These are phyloP conservation scores for Chaitophorus viminalis DNA, from an alignment of 2,888 invertebrate genomes.

Conservation along the genomic window DNA sequence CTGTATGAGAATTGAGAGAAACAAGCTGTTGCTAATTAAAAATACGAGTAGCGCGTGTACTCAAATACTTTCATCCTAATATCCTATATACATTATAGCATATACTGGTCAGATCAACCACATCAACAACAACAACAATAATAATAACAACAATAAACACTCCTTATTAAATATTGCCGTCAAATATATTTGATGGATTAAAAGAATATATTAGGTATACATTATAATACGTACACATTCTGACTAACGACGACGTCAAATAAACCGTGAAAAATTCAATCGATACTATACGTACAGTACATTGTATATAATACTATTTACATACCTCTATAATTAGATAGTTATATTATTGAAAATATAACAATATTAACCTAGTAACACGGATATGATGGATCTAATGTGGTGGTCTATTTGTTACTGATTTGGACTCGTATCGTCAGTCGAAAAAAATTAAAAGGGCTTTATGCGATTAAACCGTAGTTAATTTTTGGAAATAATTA, in stretches of 20 bases:
- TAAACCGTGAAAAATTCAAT: slow-evolving; percentile 50
- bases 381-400: slow-evolving; percentile 27
- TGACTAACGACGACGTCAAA: slow-evolving; percentile 2
- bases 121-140: neutral
- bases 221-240: neutral
- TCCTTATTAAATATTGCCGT: neutral
- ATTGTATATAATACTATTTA: neutral
- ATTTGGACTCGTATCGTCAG: neutral
- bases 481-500: neutral
- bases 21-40: too few species aligned
- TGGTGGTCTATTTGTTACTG: neutral
- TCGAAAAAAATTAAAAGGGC: neutral
- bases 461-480: neutral
- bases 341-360: slow-evolving; percentile 7
- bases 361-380: slow-evolving; percentile 48
- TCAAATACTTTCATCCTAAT: too few species aligned
- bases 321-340: neutral
- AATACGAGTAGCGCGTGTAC: too few species aligned
- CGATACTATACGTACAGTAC: neutral
- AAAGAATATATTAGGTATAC: neutral
- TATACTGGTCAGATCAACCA: neutral
- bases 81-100: too few species aligned
- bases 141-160: neutral
- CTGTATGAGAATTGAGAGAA: too few species aligned
- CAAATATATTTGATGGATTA: neutral